A percentile compares a stretch with the other conserved stretches of the same genome.
phyloP scores from a whole-genome alignment of 2,797 vertebrate genomes.

The Tragelaphus oryx region DNA sequence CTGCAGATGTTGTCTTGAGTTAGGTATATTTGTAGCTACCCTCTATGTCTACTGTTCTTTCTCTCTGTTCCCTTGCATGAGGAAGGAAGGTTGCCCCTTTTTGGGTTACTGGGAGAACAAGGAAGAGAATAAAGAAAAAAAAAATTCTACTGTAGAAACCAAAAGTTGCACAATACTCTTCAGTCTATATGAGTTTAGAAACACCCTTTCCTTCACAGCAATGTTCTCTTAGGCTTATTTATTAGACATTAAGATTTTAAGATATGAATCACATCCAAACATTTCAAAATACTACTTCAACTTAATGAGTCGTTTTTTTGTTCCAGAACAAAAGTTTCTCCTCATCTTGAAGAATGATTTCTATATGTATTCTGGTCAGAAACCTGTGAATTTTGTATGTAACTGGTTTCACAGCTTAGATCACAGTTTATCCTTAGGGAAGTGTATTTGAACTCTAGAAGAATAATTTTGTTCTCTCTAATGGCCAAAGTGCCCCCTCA shows the following conservation, averaged over 20 bases:
- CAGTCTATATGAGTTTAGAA: not conserved
- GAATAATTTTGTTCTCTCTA: not conserved
- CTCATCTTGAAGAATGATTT: not conserved
- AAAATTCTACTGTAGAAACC: not conserved
- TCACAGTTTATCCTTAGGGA: not conserved
- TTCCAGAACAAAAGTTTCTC: not conserved
- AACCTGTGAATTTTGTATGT: not conserved
- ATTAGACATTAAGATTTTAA: conserved; percentile 8
- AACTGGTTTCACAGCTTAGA: not conserved
- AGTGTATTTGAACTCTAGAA: not conserved
- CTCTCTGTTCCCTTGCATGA: not conserved
- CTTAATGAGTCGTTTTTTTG: not conserved
- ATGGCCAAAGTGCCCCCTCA: not conserved
- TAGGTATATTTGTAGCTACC: not conserved
- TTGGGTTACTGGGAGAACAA: not conserved
- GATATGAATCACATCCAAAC: not conserved
- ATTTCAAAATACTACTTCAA: not conserved
- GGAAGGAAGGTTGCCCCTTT: not conserved
- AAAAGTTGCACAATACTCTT: not conserved
- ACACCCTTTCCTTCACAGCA: not conserved
- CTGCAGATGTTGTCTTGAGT: not conserved
- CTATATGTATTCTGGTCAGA: not conserved
- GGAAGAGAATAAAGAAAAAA: not conserved
- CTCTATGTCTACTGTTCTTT: not conserved
- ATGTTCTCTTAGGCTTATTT: not conserved